phyloP scores from a whole-genome alignment of 1,140 invertebrate genomes.

The Drosophila orena region DNA sequence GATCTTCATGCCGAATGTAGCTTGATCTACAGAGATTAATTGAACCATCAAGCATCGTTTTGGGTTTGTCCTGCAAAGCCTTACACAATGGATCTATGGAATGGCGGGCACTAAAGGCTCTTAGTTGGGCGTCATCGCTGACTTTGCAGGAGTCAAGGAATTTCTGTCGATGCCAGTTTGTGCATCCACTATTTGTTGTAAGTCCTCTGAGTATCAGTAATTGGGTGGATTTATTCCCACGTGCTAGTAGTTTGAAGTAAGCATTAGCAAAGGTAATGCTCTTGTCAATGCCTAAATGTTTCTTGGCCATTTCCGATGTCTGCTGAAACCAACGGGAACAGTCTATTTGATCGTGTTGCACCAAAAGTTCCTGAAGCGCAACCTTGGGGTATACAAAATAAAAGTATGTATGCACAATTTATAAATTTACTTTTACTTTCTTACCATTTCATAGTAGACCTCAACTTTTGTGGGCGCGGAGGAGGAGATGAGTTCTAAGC shows the following conservation, averaged over 20 bases:
- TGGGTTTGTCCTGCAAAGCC: neutral
- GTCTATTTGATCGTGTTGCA: neutral
- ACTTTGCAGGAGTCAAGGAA: constrained; percentile 34
- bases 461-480: constrained; percentile 9
- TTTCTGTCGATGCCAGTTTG: constrained; percentile 51
- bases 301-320: constrained; percentile 7
- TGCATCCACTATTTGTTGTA: neutral
- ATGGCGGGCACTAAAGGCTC: constrained; percentile 24
- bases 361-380: constrained; percentile 38
- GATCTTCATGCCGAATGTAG: neutral
- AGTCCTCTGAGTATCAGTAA: constrained; percentile 33
- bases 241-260: constrained; percentile 39
- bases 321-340: constrained; percentile 29
- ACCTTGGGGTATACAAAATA: constrained; percentile 3
- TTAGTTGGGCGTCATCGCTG: constrained; percentile 29
- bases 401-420: neutral
- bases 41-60: neutral
- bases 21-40: neutral
- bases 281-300: constrained; percentile 12
- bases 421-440: neutral
- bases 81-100: constrained; percentile 14
- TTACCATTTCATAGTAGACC: constrained; percentile 65
- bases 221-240: constrained; percentile 4
- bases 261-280: constrained; percentile 13
- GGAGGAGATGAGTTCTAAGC: constrained; percentile 17